Base-by-base conservation (phyloP, 1,140 invertebrate species). In the Hyles vespertilio region DNA sequence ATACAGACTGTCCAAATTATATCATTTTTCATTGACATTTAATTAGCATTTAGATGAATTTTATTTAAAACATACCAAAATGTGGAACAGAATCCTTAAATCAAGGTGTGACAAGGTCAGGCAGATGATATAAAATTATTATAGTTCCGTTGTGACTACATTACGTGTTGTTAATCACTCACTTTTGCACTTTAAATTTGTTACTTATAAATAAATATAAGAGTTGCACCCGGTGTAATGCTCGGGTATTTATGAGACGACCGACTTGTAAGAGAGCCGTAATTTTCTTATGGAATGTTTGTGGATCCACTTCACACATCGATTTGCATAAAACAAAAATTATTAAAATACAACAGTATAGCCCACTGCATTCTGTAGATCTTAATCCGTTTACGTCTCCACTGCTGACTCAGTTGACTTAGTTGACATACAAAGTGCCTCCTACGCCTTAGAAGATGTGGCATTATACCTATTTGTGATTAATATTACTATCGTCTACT, bases 21-120 rank as follows among this genome's bases (percentile, higher is more conserved):
- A 61, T 74, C 67, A 81, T 79, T 82, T 73, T 79, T 74, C 73
- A 79, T 81, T 84, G 77, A 77, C 74, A 72, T 65, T 79, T 79
- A 58, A 84, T 85, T 87, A 83, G 78, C 84, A 87, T 87, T 87
- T 85, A 80, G 67, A 85, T 81, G 59, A 69, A 87, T 79, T 82
- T 72, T 66, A 58, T 72, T 77, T 72, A 74, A 77, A 72, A 84
- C 79, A 74, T 83, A 84, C 82, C 80, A 61, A 80, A 84, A 83
- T 78, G 73, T 82, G 73, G 79, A 84, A 79, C 78, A 84, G 67
- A 74, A 74, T 81, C 78, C 70, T 77, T 65, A 76, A 73, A 77
- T 81, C 75, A 67, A 82, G 67, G 76, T 74, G 77, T 73, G 79
- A 75, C 77, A 70, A 87, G 84, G 84, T 84, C 80, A 72, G 44